phyloP scores from a whole-genome alignment of 2,113 vertebrate species.

The Zeus faber region DNA sequence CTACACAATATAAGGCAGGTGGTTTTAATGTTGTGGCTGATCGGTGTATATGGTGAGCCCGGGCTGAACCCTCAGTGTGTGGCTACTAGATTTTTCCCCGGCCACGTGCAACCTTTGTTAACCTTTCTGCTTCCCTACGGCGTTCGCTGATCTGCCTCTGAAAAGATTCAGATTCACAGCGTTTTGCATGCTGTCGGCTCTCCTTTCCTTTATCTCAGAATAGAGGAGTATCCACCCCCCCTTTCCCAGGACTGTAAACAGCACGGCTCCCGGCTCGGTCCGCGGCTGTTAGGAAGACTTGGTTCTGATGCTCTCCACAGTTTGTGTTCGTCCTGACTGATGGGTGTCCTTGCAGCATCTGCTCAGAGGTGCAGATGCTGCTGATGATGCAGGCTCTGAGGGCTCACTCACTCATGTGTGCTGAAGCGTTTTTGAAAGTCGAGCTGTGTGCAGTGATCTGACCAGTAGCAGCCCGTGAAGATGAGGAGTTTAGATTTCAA shows the following conservation, averaged over 20 bases:
- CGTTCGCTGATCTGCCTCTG: conserved; percentile 28
- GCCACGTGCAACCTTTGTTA: conserved; percentile 36
- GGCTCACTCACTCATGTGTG: no score
- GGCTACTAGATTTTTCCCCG: no score
- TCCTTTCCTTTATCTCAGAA: conserved; percentile 32
- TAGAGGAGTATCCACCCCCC: conserved; percentile 30
- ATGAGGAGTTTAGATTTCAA: neutral
- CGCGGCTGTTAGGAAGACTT: conserved; percentile 65
- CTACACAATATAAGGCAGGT: no score
- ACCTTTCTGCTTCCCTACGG: conserved; percentile 36
- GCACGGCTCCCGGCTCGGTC: conserved; percentile 47
- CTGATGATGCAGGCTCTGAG: no score
- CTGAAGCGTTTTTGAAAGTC: no score
- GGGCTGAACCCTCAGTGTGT: no score
- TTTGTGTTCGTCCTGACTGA: conserved; percentile 66
- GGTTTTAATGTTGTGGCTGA: no score
- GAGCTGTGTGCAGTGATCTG: conserved; percentile 1
- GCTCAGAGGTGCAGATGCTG: conserved; percentile 48
- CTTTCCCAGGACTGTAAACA: conserved; percentile 44
- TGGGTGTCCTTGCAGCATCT: conserved; percentile 49
- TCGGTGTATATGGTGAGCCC: no score
- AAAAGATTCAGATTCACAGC: conserved; percentile 30
- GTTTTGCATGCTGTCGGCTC: conserved; percentile 30
- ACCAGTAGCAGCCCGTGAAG: neutral
- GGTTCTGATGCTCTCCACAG: conserved; percentile 67